phyloP scores from a whole-genome alignment of 2,113 vertebrate genomes.

The Varanus salvator region DNA sequence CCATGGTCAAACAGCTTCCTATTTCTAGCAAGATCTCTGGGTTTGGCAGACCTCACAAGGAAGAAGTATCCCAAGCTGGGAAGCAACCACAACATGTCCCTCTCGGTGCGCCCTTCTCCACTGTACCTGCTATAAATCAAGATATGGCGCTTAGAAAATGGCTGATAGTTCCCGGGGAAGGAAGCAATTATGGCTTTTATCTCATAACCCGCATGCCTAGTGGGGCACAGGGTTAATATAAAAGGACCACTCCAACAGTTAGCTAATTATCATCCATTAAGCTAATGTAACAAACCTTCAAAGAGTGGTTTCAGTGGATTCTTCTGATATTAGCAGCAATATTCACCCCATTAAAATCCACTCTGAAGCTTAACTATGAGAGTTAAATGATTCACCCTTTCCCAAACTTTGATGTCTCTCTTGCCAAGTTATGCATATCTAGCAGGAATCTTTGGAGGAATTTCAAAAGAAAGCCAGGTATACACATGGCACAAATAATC shows the following conservation, averaged over 20 bases:
- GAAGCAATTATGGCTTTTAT: neutral
- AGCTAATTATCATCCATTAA: slow-evolving; percentile 81
- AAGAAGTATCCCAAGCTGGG: neutral
- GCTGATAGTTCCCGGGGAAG: neutral
- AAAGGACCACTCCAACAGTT: slow-evolving; percentile 61
- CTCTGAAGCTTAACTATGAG: slow-evolving; percentile 57
- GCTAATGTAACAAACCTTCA: slow-evolving; percentile 80
- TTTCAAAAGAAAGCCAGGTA: neutral
- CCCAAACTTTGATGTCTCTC: slow-evolving; percentile 65
- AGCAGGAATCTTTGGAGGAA: neutral
- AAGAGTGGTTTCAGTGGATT: slow-evolving; percentile 71
- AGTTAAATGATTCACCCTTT: slow-evolving; percentile 77
- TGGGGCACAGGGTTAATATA: slow-evolving; percentile 74
- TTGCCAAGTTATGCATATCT: slow-evolving; percentile 47
- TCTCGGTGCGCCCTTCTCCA: neutral
- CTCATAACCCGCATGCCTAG: slow-evolving; percentile 31
- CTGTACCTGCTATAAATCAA: neutral
- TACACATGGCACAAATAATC: neutral
- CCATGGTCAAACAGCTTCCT: neutral
- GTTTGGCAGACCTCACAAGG: neutral
- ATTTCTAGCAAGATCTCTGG: neutral
- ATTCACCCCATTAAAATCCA: slow-evolving; percentile 77
- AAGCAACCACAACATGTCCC: neutral
- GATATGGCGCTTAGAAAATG: neutral
- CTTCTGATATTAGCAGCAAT: slow-evolving; percentile 74